Evolutionary conservation across 1,140 invertebrate species (phyloP).

Genomic region (Drosophila oshimai): DNA sequence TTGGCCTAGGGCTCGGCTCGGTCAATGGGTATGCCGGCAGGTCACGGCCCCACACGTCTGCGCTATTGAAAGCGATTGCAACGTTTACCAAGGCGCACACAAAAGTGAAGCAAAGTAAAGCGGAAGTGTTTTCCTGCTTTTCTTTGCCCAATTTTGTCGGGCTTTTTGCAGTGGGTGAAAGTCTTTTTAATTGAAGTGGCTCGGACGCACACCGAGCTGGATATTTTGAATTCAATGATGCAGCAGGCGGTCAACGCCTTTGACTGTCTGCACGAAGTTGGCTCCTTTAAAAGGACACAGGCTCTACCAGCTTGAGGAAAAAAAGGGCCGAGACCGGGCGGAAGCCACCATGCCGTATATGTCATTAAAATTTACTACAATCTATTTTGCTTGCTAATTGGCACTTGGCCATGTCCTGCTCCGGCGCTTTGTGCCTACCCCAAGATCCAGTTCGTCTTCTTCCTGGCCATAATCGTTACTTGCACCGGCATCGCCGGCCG

Average conservation of each 20-base stretch:
- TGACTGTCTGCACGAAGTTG: slow-evolving; percentile 53
- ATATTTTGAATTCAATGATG: slow-evolving; percentile 74
- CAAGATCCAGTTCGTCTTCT: slow-evolving; percentile 27
- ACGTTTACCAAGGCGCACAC: slow-evolving; percentile 68
- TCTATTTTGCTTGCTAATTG: slow-evolving; percentile 80
- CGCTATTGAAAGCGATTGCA: slow-evolving; percentile 76
- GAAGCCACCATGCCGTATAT: slow-evolving; percentile 55
- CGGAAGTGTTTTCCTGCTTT: slow-evolving; percentile 75
- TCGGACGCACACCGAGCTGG: slow-evolving; percentile 37
- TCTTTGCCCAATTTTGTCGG: slow-evolving; percentile 55
- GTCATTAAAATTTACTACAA: slow-evolving; percentile 80
- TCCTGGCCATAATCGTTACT: slow-evolving; percentile 67
- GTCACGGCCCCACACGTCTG: slow-evolving; percentile 58
- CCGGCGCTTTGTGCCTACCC: slow-evolving; percentile 14
- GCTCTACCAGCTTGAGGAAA: slow-evolving; percentile 1
- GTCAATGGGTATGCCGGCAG: neutral
- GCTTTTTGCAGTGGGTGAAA: slow-evolving; percentile 67
- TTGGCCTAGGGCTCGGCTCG: neutral
- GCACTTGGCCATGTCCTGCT: slow-evolving; percentile 66
- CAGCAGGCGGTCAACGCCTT: slow-evolving; percentile 73
- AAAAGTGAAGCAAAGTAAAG: slow-evolving; percentile 68
- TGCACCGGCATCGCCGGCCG: slow-evolving; percentile 36
- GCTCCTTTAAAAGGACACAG: slow-evolving; percentile 22
- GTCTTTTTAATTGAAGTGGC: slow-evolving; percentile 82
- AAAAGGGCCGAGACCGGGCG: slow-evolving; percentile 27